Percentiles rank a stretch among this genome's conserved stretches.
Evolutionary conservation across 2,113 vertebrate genomes (phyloP).

Genomic region (Macheiramphus alcinus): DNA sequence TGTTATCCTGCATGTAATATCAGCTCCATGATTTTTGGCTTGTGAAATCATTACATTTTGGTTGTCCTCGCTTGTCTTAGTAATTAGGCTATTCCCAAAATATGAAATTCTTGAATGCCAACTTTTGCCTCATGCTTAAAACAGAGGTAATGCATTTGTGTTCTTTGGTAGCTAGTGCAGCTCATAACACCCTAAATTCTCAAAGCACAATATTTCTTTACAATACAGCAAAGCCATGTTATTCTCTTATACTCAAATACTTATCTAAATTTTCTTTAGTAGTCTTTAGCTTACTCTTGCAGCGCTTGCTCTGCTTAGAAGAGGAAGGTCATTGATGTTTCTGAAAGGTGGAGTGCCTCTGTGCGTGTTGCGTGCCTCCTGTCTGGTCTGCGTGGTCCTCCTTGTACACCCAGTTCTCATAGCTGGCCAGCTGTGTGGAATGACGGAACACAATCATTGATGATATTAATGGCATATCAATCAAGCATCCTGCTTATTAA

Average conservation of each 20-base stretch:
- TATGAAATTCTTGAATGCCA: not conserved
- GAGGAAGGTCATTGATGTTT: not conserved
- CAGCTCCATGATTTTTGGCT: not conserved
- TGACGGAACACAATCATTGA: not conserved
- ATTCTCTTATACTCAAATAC: not conserved
- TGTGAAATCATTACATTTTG: not conserved
- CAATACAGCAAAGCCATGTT: not conserved
- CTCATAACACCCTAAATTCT: not conserved
- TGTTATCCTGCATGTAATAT: not conserved
- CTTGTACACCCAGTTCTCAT: not conserved
- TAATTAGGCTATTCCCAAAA: not conserved
- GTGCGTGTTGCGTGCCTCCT: not conserved
- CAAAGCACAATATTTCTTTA: not conserved
- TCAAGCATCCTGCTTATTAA: slow-evolving; percentile 4
- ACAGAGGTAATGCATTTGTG: not conserved
- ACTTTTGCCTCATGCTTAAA: not conserved
- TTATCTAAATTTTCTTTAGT: not conserved
- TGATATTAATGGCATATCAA: not conserved
- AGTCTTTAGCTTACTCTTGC: not conserved
- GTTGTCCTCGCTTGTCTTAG: not conserved
- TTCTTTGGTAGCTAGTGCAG: not conserved
- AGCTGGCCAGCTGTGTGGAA: not conserved
- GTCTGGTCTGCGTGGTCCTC: not conserved
- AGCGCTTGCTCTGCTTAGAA: not conserved
- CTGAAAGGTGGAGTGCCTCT: not conserved